Conservation (phyloP, 2,797 vertebrate species). For the Platyrinchus mystaceus region DNA sequence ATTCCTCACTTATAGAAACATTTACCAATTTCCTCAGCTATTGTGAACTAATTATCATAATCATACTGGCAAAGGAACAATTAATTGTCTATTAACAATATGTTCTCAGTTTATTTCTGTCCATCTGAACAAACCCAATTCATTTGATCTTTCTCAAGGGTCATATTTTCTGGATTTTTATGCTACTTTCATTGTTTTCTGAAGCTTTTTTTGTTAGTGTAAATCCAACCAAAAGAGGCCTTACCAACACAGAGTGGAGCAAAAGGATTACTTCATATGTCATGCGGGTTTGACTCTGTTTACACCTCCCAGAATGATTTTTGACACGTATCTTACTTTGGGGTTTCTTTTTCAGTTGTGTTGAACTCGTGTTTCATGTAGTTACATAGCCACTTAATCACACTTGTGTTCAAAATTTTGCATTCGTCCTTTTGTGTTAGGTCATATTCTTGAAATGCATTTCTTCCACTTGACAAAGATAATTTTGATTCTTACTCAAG, state of each 20-base stretch:
- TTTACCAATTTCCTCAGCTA: neutral
- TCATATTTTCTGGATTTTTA: neutral
- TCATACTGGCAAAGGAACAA: neutral
- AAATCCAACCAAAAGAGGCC: neutral
- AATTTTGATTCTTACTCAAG: neutral
- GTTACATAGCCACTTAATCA: neutral
- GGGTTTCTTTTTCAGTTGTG: neutral
- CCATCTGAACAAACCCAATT: neutral
- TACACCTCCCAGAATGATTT: neutral
- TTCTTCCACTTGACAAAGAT: neutral
- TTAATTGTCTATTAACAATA: neutral
- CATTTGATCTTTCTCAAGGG: neutral
- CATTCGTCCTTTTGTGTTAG: neutral
- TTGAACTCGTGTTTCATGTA: neutral
- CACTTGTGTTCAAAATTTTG: neutral
- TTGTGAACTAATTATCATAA: neutral
- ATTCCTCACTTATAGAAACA: neutral
- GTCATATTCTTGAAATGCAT: neutral
- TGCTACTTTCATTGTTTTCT: neutral
- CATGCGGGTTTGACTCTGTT: neutral
- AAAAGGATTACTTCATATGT: neutral
- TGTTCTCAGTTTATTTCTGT: neutral
- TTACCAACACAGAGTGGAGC: neutral
- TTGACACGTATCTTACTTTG: fast-evolving
- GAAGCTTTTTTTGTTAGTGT: neutral